Evolutionary conservation across 1,140 invertebrate genomes (phyloP).

Genomic region (Pygmarrhopalites habei): DNA sequence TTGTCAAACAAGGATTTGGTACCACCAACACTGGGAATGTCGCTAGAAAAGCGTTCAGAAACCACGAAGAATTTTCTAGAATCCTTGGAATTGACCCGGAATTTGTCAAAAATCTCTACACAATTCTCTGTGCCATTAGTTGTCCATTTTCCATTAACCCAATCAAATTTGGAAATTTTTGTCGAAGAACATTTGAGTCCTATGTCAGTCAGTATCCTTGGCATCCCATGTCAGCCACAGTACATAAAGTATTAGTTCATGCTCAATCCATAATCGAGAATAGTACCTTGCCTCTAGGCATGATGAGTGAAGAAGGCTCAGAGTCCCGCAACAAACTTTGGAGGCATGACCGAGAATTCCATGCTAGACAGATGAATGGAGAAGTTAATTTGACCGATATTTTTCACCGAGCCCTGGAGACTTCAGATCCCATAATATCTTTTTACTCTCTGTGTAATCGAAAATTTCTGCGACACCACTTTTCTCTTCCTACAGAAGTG

Average conservation of each 20-base stretch:
- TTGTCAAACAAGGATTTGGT: constrained; percentile 8
- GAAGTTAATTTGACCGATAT: too few relatives aligned
- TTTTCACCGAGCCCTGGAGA: too few relatives aligned
- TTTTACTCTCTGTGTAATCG: too few relatives aligned
- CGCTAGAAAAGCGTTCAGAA: constrained; percentile 11
- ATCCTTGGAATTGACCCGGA: constrained; percentile 9
- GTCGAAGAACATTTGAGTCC: not conserved
- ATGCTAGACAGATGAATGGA: too few relatives aligned
- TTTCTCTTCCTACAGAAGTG: too few relatives aligned
- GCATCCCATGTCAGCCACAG: constrained; percentile 9
- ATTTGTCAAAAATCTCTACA: constrained; percentile 7
- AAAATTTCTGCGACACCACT: too few relatives aligned
- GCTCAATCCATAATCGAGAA: not conserved
- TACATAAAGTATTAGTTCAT: constrained; percentile 23
- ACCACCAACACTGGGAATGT: constrained; percentile 25
- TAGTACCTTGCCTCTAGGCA: not conserved
- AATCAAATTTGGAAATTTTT: constrained; percentile 14
- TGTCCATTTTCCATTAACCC: not conserved
- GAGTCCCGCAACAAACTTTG: not conserved
- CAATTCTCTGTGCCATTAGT: constrained; percentile 6
- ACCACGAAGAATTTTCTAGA: constrained; percentile 1
- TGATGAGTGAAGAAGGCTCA: not conserved
- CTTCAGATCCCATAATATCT: too few relatives aligned
- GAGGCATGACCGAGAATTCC: too few relatives aligned
- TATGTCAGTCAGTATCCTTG: constrained; percentile 14